Base-by-base conservation (phyloP, 2,797 vertebrate species). In the Ctenopoma kingsleyae region DNA sequence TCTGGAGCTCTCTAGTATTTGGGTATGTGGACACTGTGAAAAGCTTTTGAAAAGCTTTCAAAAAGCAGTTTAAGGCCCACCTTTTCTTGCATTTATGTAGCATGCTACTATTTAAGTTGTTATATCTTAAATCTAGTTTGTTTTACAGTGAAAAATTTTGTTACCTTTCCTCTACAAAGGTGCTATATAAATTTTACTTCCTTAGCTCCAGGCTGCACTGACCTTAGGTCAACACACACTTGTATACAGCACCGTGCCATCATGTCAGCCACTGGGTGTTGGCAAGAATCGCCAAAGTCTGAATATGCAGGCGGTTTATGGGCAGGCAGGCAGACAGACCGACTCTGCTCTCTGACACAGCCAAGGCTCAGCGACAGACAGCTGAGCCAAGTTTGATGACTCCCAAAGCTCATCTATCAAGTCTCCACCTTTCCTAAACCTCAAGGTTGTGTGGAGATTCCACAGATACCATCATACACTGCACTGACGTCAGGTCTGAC, bases 331-430 rank as follows among this genome's bases (percentile, higher is more conserved):
- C 80, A 80, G 84, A 79, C 80, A 73, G 60, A 40, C 62, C 53
- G 85, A 38, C 88, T 86, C 80, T 78, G 53, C 70, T 75, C 76
- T 89, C 84, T 83, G 84, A 77, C 77, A 84, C 44, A 64, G 74
- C 56, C 60, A 5, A 54, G 25, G 67, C 58, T 65, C 55, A 59
- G 60, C 86, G 81, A 87, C 78, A 83, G 83, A 74, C 74, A 50
- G 59, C 78, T 54, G 73, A 70, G 74, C 72, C 76, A 59, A 75
- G 63, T 87, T 80, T 80, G 83, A 88, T 82, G 84, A 74, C 80
- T 85, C 86, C 71, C 68, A 22, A 8, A 82, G 87, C 89, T 89
- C 71, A 88, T 91, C 82, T 87, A 87, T 93, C 92, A 89, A 32
- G 65, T 92, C 82, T 49, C 71, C 86, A 85, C 87, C 80, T 89